Conservation (phyloP, 2,888 invertebrate species). For the Schizaphis graminum region DNA sequence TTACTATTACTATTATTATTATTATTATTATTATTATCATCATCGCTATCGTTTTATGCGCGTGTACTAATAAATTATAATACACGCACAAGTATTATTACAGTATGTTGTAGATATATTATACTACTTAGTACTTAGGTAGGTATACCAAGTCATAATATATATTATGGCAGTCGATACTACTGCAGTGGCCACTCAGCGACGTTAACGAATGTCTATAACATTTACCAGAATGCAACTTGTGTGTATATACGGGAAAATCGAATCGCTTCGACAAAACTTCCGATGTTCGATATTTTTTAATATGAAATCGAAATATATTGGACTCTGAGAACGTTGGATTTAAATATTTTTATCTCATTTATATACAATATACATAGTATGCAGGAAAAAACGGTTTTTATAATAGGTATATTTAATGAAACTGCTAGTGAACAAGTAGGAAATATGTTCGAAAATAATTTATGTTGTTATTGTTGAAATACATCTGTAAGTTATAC, state of each 20-base stretch:
- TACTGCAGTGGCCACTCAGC: background rate
- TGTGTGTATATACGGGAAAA: no score
- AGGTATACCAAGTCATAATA: background rate
- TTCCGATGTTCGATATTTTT: background rate
- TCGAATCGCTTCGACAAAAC: background rate
- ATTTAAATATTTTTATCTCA: background rate
- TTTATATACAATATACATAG: background rate
- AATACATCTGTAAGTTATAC: background rate
- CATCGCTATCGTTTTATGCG: constrained; percentile 1
- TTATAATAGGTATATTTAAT: background rate
- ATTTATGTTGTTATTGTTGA: background rate
- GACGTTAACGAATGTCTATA: constrained; percentile 29
- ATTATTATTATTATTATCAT: constrained; percentile 1
- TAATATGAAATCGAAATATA: background rate
- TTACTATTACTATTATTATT: constrained; percentile 7
- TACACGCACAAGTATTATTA: background rate
- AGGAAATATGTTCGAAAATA: background rate
- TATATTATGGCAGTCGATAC: background rate
- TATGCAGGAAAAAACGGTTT: background rate
- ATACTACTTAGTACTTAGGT: background rate
- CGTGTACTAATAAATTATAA: background rate
- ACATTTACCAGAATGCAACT: background rate
- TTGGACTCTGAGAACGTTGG: background rate
- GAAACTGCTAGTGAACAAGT: background rate
- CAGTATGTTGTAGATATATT: background rate